phyloP scores from a whole-genome alignment of 1,140 invertebrate genomes.

The Drosophila quadrilineata region DNA sequence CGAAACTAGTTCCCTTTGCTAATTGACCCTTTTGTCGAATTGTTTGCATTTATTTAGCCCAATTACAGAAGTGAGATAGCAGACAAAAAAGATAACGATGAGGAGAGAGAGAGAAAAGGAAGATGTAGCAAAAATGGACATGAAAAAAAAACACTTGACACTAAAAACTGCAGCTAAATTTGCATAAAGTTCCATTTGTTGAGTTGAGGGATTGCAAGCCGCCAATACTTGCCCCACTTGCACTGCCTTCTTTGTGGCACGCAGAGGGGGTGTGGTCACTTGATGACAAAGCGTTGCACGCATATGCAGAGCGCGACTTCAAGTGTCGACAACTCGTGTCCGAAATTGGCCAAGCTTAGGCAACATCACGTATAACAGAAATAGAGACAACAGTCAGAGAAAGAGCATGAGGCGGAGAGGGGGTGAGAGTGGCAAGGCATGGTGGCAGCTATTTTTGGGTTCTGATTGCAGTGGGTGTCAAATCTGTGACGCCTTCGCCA shows the following conservation, averaged over 20 bases:
- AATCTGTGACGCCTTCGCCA: slow-evolving; percentile 52
- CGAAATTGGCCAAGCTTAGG: slow-evolving; percentile 66
- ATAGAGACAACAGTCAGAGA: slow-evolving; percentile 7
- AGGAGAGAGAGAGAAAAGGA: too few species aligned
- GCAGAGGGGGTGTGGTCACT: too few species aligned
- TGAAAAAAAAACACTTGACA: too few species aligned
- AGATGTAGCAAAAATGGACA: too few species aligned
- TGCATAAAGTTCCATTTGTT: slow-evolving; percentile 15
- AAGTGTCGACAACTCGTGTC: slow-evolving; percentile 40
- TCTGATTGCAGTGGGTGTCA: slow-evolving; percentile 34
- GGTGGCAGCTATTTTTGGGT: slow-evolving; percentile 22
- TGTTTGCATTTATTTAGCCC: slow-evolving; percentile 35
- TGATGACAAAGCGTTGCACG: slow-evolving; percentile 6
- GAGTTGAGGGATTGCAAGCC: background rate
- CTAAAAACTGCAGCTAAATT: slow-evolving; percentile 36
- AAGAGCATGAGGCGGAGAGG: background rate
- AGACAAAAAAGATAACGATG: too few species aligned
- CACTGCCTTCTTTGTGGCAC: slow-evolving; percentile 17
- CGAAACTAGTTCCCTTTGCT: background rate
- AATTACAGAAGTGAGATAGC: too few species aligned
- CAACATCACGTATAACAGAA: slow-evolving; percentile 59
- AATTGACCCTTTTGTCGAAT: slow-evolving; percentile 3
- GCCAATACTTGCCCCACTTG: slow-evolving; percentile 11
- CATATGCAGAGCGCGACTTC: slow-evolving; percentile 13
- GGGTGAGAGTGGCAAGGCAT: background rate